Evolutionary conservation across 2,888 invertebrate species (phyloP), one percentile per base, ranked within the genome.

Genomic region (Pinctada fucata): DNA sequence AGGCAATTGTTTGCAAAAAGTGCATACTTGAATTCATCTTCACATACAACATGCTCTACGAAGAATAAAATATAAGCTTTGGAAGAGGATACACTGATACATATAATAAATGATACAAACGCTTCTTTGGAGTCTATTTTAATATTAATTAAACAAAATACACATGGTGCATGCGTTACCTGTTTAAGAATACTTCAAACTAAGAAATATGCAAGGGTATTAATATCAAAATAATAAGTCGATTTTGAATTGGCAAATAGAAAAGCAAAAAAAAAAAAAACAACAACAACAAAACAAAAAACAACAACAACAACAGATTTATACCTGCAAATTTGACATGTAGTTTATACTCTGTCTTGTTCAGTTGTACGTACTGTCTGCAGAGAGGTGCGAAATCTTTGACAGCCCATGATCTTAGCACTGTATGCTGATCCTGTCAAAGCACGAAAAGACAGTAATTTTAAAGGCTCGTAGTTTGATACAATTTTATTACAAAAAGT

Each of bases 21-120:
- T n/a, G 99, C 98, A 93, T 99, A 99, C 93, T 99, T 99, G 94
- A 99, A 98, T 93, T 99, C 99, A 92, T 99, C 99, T 93, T 99
- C 99, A 93, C 99, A 99, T 51, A 99, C 99, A 16, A 99, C 97
- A 93, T 97, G 97, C 92, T 99, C 98, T 93, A 84, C 8, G 83
- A 82, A 8, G 52, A 51, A 48, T n/a, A 74, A 67, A 75, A 58
- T 10, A 10, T 10, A 58, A 58, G 10, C 8, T 10, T 13, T 10
- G 13, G 8, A 58, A 58, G 13, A 58, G 13, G 8, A 58, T 10
- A 58, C 58, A 58, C 8, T 13, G 13, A 58, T 58, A 10, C 8
- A 58, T 8, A 47, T 47, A 49, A 70, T 48, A 47, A n/a, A n/a
- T 8, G 48, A 70, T 31, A 31, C 31, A 31, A 31, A 31, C 31